phyloP scores from a whole-genome alignment of 2,888 invertebrate species.

The Chaetogeoica ovagalla region DNA sequence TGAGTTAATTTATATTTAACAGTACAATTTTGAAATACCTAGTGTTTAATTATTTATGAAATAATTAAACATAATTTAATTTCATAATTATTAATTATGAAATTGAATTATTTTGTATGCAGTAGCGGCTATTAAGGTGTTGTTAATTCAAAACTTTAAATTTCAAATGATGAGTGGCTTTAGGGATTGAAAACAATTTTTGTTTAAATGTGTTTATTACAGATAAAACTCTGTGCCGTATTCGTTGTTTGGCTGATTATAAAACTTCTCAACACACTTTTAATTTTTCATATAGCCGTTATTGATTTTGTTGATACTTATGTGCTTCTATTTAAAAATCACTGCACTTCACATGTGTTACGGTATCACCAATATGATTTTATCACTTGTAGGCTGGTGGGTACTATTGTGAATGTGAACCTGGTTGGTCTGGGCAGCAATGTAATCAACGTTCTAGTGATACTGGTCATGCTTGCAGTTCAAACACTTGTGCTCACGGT shows the following conservation, averaged over 20 bases:
- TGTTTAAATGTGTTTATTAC: neutral
- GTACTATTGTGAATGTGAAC: slow-evolving; percentile 72
- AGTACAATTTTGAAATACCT: neutral
- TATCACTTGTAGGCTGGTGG: slow-evolving; percentile 58
- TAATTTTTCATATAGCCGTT: neutral
- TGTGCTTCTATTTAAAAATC: slow-evolving; percentile 12
- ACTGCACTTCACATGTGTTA: slow-evolving; percentile 16
- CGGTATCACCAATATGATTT: slow-evolving; percentile 35
- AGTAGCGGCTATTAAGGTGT: neutral
- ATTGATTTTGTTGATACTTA: slow-evolving; percentile 12
- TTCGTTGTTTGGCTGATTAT: neutral
- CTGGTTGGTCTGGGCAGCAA: slow-evolving; percentile 70
- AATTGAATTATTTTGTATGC: neutral
- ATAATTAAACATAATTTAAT: too few species aligned
- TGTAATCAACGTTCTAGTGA: slow-evolving; percentile 60
- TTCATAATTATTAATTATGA: neutral
- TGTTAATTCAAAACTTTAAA: neutral
- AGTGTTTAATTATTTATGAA: too few species aligned
- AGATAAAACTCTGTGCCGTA: neutral
- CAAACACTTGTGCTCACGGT: slow-evolving; percentile 69
- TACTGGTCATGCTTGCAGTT: slow-evolving; percentile 44
- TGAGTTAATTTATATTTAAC: slow-evolving; percentile 61
- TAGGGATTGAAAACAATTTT: neutral
- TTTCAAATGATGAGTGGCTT: neutral
- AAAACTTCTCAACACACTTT: neutral